phyloP scores from a whole-genome alignment of 37 sponge, comb jelly and placozoan genomes.

The Dysidea cf. avara region DNA sequence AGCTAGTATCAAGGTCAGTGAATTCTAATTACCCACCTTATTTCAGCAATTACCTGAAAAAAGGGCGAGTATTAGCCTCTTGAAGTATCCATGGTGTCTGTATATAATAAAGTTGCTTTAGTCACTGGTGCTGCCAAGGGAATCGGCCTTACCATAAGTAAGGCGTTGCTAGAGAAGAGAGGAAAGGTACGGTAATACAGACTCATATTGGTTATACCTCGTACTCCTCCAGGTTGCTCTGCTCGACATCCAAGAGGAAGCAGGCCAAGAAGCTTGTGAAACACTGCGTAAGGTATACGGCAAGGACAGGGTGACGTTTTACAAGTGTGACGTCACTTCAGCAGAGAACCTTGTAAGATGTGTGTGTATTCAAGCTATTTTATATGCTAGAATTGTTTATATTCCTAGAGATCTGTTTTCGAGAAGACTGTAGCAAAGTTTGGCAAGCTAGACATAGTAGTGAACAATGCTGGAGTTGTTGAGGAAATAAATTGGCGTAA shows the following conservation, averaged over 20 bases:
- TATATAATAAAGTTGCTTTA: conserved; percentile 44
- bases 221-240: conserved; percentile 55
- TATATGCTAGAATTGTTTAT: neutral
- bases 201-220: no score
- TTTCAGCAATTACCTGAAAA: no score
- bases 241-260: conserved; percentile 39
- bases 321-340: conserved; percentile 51
- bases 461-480: conserved; percentile 84
- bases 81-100: no score
- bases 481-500: conserved; percentile 64
- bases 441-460: conserved; percentile 71
- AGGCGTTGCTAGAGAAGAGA: conserved; percentile 49
- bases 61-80: no score
- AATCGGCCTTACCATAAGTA: conserved; percentile 59
- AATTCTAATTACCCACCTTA: no score
- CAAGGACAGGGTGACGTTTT: conserved; percentile 30
- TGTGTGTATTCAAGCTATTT: neutral
- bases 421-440: conserved; percentile 26
- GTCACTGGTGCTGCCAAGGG: conserved; percentile 82
- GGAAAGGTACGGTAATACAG: conserved; percentile 32
- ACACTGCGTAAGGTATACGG: conserved; percentile 38
- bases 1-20: no score
- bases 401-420: conserved; percentile 43
- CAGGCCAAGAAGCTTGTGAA: conserved; percentile 19
- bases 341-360: conserved; percentile 36